Evolutionary conservation across 2,113 vertebrate genomes (phyloP), one percentile per base, ranked within the genome.

Genomic region (Lipotes vexillifer): DNA sequence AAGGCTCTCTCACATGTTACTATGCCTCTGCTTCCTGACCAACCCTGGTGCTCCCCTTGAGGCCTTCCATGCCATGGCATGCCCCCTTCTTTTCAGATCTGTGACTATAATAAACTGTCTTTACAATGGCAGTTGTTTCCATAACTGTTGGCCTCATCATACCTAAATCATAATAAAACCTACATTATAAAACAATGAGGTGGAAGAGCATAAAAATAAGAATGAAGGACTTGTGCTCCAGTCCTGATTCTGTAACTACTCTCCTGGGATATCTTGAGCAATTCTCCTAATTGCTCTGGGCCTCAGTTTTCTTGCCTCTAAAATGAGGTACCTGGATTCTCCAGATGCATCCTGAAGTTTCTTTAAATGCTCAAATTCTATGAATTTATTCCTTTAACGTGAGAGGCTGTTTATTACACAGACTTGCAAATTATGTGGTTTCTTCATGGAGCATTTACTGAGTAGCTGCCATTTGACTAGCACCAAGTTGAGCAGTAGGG

Each of bases 61-160:
- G 38, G 1, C 4, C 1, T 3, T 15, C 13, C 23, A 8, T 10
- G 41, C 18, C 31, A 5, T 1, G 8, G 9, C 1, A 2, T 17
- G 3, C 1, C 8, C 10, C 7, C 36, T 61, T n/a, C 44, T 78
- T 33, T 82, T 68, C 41, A 29, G 33, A 71, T 61, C 31, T 78
- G 3, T 77, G 71, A 38, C n/a, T 3, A n/a, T 23, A 66, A 25
- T 23, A 72, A 61, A 38, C 25, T 63, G 0, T 52, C 49, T 78
- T 91, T 82, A 15, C n/a, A 68, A 1, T 36, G 66, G 6, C 46
- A 27, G 8, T 3, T n/a, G 7, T 66, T 8, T 94, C 38, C 44
- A 15, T 78, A 4, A 46, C 21, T 63, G 27, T 66, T 71, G 66
- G 46, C 33, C 44, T 89, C 12, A 11, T 1, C 44, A 71, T 71